These are phyloP conservation scores for Helarctos malayanus DNA, from an alignment of 2,797 vertebrate genomes.

Conservation along the genomic window DNA sequence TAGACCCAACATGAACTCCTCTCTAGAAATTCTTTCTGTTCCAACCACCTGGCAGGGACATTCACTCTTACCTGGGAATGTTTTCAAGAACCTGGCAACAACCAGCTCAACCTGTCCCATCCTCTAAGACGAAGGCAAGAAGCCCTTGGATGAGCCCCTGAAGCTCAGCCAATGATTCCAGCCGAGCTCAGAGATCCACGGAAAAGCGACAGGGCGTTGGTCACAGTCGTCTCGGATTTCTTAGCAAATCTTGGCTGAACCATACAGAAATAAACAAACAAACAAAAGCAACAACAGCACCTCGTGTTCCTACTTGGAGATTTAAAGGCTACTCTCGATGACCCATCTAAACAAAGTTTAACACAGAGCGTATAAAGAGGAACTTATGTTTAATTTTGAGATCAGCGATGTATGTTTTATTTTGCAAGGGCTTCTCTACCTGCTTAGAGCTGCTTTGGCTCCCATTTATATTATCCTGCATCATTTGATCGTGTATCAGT, in stretches of 20 bases:
- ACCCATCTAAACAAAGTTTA: not conserved
- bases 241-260: not conserved
- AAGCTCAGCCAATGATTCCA: not conserved
- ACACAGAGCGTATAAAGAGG: not conserved
- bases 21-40: constrained; percentile 70
- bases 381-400: not conserved
- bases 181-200: not conserved
- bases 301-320: not conserved
- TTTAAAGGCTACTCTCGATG: not conserved
- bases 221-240: not conserved
- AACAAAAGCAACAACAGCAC: not conserved
- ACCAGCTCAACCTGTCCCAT: constrained; percentile 70
- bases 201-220: not conserved
- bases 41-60: constrained; percentile 70
- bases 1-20: constrained; percentile 71
- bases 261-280: not conserved
- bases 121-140: not conserved
- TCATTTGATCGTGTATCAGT: not conserved
- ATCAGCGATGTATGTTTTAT: not conserved
- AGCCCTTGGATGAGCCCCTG: not conserved
- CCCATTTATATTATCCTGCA: fast-evolving
- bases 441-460: not conserved
- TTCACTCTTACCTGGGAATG: constrained; percentile 66
- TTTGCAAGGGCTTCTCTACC: not conserved
- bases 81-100: constrained; percentile 71